Conservation (phyloP, 2,797 vertebrate species). For the Alca torda region DNA sequence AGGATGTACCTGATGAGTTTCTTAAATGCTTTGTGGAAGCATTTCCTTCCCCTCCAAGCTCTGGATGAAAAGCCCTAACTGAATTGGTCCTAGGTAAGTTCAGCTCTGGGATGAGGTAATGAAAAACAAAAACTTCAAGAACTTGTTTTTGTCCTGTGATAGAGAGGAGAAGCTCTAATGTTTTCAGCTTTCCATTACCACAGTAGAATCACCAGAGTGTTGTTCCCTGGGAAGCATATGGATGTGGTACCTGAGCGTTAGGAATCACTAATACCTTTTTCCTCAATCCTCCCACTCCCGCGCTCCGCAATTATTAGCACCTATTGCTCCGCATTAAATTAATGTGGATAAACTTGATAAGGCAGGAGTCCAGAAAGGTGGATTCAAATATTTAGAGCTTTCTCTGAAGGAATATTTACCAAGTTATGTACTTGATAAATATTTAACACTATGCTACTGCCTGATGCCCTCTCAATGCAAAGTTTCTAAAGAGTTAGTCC, state of each 20-base stretch:
- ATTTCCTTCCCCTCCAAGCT: background rate
- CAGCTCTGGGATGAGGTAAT: background rate
- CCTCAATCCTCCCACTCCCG: background rate
- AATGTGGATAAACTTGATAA: background rate
- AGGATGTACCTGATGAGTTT: background rate
- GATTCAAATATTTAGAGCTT: background rate
- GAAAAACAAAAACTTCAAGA: background rate
- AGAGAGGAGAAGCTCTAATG: background rate
- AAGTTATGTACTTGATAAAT: background rate
- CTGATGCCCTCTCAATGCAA: background rate
- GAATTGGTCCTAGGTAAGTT: background rate
- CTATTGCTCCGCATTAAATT: background rate
- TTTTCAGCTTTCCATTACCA: background rate
- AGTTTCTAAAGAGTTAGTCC: background rate
- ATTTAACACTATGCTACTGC: background rate
- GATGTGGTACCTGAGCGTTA: background rate
- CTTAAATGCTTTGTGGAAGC: background rate
- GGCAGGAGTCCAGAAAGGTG: background rate
- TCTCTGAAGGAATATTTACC: background rate
- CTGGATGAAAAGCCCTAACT: background rate
- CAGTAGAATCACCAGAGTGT: background rate
- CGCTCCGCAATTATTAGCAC: background rate
- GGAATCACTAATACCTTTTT: background rate
- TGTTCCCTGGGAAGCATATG: background rate
- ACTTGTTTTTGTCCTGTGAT: background rate